Conservation (phyloP, 2,113 vertebrate species). For the Rousettus leschenaultii region DNA sequence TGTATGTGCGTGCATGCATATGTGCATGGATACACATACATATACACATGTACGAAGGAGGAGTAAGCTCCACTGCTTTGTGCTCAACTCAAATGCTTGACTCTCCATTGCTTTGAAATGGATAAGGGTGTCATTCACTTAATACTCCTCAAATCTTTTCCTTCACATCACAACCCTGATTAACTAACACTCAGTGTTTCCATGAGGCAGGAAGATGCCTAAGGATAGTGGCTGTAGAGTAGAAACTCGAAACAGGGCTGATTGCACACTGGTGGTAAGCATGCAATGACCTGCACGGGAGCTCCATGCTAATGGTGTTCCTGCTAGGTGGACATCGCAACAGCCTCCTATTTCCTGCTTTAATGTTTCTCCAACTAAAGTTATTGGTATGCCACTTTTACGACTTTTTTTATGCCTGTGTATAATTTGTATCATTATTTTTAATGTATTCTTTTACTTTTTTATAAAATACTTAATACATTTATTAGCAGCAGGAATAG, state of each 20-base stretch:
- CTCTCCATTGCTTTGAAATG: neutral
- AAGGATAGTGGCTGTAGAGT: neutral
- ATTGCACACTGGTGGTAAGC: neutral
- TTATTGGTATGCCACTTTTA: neutral
- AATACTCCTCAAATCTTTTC: neutral
- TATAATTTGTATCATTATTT: neutral
- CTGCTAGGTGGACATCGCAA: neutral
- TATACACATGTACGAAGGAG: no score
- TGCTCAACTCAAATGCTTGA: neutral
- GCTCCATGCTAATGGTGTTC: neutral
- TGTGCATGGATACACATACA: accelerated
- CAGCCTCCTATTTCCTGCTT: neutral
- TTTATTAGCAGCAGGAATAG: neutral
- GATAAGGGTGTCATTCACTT: neutral
- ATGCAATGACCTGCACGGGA: accelerated
- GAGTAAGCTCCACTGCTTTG: neutral
- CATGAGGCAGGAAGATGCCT: neutral
- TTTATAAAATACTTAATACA: neutral
- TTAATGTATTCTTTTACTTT: neutral
- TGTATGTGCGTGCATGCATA: no score
- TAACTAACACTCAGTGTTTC: neutral
- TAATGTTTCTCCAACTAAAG: neutral
- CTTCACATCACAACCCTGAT: neutral
- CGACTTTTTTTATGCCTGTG: neutral
- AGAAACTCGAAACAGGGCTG: neutral